Conservation (phyloP, 2,888 invertebrate genomes). For the Eupsilia transversa region DNA sequence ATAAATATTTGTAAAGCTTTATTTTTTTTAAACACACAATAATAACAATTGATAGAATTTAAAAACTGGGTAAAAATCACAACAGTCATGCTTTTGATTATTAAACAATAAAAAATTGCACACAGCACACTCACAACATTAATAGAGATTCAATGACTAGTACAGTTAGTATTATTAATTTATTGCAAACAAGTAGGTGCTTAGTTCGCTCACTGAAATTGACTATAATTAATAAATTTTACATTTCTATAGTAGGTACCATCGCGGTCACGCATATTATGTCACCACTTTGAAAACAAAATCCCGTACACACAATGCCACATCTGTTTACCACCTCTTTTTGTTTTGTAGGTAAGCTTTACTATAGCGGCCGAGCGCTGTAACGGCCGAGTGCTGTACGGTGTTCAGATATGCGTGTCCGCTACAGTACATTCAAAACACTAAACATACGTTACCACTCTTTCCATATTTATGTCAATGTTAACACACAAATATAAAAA, state of each 20-base stretch:
- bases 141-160: slow-evolving; percentile 23
- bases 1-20: neutral
- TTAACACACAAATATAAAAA: neutral
- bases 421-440: neutral
- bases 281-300: no score
- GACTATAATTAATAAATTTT: neutral
- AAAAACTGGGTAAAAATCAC: neutral
- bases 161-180: neutral
- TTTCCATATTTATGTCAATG: neutral
- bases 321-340: no score
- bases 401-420: no score
- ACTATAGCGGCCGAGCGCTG: no score
- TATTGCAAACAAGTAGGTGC: neutral
- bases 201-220: neutral
- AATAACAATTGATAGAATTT: slow-evolving; percentile 9
- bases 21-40: slow-evolving; percentile 23
- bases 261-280: no score
- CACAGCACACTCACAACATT: slow-evolving; percentile 16
- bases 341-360: no score
- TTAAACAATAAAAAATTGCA: neutral
- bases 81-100: neutral
- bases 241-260: neutral
- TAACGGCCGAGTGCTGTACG: no score
- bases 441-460: neutral
- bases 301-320: no score